Conservation (phyloP, 2,797 vertebrate species). For the Characodon lateralis region DNA sequence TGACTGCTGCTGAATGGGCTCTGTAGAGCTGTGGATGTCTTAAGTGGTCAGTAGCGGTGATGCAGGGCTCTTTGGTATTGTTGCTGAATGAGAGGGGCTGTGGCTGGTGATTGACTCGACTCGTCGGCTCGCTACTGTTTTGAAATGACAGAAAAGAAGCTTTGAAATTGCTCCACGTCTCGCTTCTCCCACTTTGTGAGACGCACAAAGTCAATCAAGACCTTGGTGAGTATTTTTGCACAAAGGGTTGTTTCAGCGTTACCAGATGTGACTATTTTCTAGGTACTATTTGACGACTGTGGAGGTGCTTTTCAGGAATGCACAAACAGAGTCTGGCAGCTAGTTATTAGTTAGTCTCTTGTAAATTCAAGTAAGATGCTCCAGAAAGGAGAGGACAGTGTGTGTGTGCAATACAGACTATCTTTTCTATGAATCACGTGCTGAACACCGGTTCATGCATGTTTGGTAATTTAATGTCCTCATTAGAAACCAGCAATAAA, state of each 20-base stretch:
- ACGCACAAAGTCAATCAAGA: constrained; percentile 65
- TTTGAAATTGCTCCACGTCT: constrained; percentile 62
- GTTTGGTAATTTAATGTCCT: background rate
- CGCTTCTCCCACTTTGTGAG: constrained; percentile 51
- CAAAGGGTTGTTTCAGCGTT: constrained; percentile 57
- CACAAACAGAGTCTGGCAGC: constrained; percentile 50
- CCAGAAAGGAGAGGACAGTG: constrained; percentile 47
- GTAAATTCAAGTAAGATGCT: constrained; percentile 35
- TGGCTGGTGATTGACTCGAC: constrained; percentile 73
- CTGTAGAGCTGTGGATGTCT: constrained; percentile 70
- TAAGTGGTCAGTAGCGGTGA: constrained; percentile 75
- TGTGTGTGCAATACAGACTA: constrained; percentile 9
- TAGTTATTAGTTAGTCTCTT: constrained; percentile 39
- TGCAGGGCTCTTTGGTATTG: constrained; percentile 71
- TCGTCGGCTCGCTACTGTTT: constrained; percentile 70
- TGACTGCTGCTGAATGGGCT: constrained; percentile 70
- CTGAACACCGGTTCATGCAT: constrained; percentile 13
- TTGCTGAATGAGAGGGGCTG: constrained; percentile 77
- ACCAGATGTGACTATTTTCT: constrained; percentile 71
- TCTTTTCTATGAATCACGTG: constrained; percentile 36
- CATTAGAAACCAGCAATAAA: background rate
- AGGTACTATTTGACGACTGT: constrained; percentile 48
- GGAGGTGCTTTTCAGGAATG: constrained; percentile 43
- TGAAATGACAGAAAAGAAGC: constrained; percentile 62
- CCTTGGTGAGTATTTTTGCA: constrained; percentile 64